Conservation (phyloP, 2,797 vertebrate species). For the Pyrocephalus nanus region DNA sequence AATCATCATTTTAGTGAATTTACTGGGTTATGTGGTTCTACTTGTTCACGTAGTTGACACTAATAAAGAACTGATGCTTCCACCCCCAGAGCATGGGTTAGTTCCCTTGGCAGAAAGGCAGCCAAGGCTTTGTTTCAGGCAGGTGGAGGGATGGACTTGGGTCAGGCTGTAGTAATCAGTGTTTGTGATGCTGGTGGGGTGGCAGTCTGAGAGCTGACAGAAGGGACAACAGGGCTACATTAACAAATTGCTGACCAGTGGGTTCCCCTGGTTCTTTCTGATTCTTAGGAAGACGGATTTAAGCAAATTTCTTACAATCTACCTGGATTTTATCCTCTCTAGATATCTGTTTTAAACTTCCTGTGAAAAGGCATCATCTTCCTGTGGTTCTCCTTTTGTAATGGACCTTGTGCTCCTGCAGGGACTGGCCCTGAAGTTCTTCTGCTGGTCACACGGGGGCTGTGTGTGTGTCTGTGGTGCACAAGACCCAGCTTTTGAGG, state of each 20-base stretch:
- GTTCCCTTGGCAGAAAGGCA: background rate
- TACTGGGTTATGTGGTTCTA: slow-evolving; percentile 37
- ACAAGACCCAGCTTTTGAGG: background rate
- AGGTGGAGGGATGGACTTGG: background rate
- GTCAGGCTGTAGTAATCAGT: background rate
- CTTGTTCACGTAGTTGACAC: slow-evolving; percentile 32
- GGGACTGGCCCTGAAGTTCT: rapidly evolving
- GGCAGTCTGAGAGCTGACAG: background rate
- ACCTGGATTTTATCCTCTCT: background rate
- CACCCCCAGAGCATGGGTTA: background rate
- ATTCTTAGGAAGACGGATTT: background rate
- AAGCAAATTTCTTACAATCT: background rate
- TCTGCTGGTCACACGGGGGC: background rate
- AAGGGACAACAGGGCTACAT: background rate
- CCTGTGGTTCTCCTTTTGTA: background rate
- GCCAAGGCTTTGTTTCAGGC: background rate
- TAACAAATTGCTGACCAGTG: background rate
- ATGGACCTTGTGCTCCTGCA: background rate
- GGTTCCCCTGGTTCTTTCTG: background rate
- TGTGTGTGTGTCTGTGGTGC: background rate
- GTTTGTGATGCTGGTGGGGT: background rate
- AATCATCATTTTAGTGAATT: slow-evolving; percentile 19
- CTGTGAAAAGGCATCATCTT: background rate
- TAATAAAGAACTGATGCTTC: slow-evolving; percentile 26
- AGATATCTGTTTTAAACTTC: background rate